Conservation (phyloP, 2,888 invertebrate genomes). For the Nomada ruficornis region DNA sequence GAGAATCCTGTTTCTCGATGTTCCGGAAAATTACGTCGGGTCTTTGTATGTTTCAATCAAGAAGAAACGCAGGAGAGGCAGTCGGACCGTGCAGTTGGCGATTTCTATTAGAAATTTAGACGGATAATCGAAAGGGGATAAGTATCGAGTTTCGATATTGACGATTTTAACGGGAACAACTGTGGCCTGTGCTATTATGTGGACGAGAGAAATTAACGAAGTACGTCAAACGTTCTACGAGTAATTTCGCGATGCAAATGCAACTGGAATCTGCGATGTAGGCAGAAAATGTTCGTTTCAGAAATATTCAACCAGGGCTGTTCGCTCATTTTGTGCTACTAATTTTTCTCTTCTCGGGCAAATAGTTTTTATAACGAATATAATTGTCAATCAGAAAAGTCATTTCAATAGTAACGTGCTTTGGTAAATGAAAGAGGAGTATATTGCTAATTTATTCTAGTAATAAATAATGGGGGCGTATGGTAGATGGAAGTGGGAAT, state of each 20-base stretch:
- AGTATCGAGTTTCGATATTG: slow-evolving; percentile 20
- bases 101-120: slow-evolving; percentile 36
- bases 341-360: not conserved
- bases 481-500: too few species aligned
- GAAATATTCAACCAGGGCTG: too few species aligned
- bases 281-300: not conserved
- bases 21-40: slow-evolving; percentile 75
- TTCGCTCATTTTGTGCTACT: too few species aligned
- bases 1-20: slow-evolving; percentile 70
- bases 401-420: too few species aligned
- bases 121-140: slow-evolving; percentile 18
- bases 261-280: not conserved
- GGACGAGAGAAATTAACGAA: not conserved
- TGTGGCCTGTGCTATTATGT: not conserved
- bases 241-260: not conserved
- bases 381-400: too few species aligned
- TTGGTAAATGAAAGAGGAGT: too few species aligned
- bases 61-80: not conserved
- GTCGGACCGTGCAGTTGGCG: slow-evolving; percentile 3
- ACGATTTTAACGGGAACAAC: not conserved
- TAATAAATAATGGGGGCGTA: too few species aligned
- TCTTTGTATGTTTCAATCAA: slow-evolving; percentile 48
- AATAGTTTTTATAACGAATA: not conserved
- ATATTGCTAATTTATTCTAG: too few species aligned
- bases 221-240: too few species aligned